These are phyloP conservation scores for Pycnomerus fuliginosus DNA, from an alignment of 2,888 invertebrate genomes.

Conservation along the genomic window DNA sequence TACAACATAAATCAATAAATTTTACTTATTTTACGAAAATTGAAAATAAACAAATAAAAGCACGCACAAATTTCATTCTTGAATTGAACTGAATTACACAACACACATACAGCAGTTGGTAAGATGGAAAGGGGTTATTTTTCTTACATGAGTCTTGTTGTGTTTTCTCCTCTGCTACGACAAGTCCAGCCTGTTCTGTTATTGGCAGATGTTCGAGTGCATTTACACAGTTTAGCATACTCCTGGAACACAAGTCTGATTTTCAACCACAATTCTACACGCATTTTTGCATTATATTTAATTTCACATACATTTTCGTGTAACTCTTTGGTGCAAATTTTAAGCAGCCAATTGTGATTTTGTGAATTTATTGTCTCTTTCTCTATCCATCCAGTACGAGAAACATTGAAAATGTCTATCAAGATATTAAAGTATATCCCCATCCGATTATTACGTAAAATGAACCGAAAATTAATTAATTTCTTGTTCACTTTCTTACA, in stretches of 20 bases:
- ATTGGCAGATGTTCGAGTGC: constrained; percentile 84
- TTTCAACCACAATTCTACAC: constrained; percentile 23
- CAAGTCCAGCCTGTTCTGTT: constrained; percentile 74
- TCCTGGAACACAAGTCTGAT: constrained; percentile 64
- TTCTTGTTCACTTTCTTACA: too few relatives aligned
- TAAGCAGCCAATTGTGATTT: constrained; percentile 24
- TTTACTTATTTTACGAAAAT: neutral
- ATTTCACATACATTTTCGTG: constrained; percentile 4
- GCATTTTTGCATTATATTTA: constrained; percentile 2
- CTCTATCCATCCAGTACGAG: too few relatives aligned
- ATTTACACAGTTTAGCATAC: constrained; percentile 95
- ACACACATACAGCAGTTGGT: constrained; percentile 17
- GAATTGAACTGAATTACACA: constrained; percentile 11
- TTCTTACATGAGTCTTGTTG: constrained; percentile 80
- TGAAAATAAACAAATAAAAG: constrained; percentile 2
- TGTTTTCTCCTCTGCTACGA: constrained; percentile 75
- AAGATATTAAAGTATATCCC: neutral
- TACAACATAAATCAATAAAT: neutral
- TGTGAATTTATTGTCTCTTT: too few relatives aligned
- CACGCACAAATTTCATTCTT: neutral
- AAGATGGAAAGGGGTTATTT: constrained; percentile 11
- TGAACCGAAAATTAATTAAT: too few relatives aligned
- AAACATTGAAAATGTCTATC: neutral
- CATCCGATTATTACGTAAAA: too few relatives aligned
- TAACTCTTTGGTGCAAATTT: constrained; percentile 20